Base-by-base conservation (phyloP, 2,113 vertebrate genomes). In the Notarius lentiginosus region DNA sequence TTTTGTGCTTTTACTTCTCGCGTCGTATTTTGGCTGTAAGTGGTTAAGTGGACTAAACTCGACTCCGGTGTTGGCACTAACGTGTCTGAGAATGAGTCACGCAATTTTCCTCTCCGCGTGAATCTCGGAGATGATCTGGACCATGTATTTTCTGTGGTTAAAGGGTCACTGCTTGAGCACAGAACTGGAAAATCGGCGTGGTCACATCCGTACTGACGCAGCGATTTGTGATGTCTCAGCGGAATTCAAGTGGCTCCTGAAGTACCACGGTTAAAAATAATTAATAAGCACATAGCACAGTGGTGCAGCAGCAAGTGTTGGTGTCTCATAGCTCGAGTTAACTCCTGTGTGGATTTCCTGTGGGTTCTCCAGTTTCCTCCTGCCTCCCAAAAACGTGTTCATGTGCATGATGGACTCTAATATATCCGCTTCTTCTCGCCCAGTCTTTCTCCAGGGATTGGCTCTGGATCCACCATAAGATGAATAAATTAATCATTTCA, bases 11-110 rank as follows among this genome's bases (percentile, higher is more conserved):
- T 76, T 24, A 27, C 2, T 20, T 49, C 41, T 41, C 41, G 41
- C 41, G 3, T 41, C 4, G 41, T 41, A 2, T 56, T 10, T 56
- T 12, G 55, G 12, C 14, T 12, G 11, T 56, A 56, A 56, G 11
- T 10, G 55, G 10, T 12, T 12, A 56, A 56, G 9, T 12, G 55
- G 11, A 12, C 55, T 12, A 56, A 56, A 66, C 41, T 68, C 1
- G 30, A 82, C 17, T 88, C 51, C 51, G 22, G 55, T 73, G 73
- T 30, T 18, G 41, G 70, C 70, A 73, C 58, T 77, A 20, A 70
- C 17, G 51, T 82, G 65, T 7, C 56, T 56, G 27, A 55, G 58
- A 53, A 65, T 30, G 56, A 55, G 0, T 12, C 8, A 9, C 27
- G 22, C 84, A 22, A 15, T 30, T 75, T 76, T 18, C 60, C 49